These are phyloP conservation scores for Camarhynchus parvulus DNA, from an alignment of 2,113 vertebrate genomes.

Conservation along the genomic window DNA sequence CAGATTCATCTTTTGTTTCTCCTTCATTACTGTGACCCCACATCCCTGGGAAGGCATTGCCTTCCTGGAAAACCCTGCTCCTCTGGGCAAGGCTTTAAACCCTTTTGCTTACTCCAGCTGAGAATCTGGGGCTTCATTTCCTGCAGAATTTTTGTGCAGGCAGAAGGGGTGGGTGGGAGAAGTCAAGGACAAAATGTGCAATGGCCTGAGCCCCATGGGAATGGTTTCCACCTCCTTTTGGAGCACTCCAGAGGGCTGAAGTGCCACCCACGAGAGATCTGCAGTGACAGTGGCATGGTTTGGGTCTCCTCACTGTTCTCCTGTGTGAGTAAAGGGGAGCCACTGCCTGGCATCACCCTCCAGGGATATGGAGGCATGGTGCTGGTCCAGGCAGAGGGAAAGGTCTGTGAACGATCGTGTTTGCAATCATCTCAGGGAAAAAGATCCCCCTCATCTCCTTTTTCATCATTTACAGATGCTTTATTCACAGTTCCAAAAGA, in stretches of 20 bases:
- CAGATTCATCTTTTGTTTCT: neutral
- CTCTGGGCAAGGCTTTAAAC: neutral
- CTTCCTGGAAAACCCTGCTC: neutral
- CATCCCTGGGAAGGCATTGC: rapidly evolving
- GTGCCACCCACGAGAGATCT: neutral
- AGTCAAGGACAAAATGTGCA: neutral
- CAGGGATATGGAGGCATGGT: neutral
- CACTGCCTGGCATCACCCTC: neutral
- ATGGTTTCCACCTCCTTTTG: neutral
- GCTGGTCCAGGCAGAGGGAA: neutral
- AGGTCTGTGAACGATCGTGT: neutral
- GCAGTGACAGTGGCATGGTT: neutral
- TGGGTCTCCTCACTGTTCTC: neutral
- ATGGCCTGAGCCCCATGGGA: neutral
- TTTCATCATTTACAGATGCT: slow-evolving; percentile 51
- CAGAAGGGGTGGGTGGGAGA: neutral
- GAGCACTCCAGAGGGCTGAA: neutral
- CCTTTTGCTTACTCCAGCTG: neutral
- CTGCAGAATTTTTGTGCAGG: neutral
- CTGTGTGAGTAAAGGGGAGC: neutral
- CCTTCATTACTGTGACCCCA: rapidly evolving
- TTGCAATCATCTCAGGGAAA: slow-evolving; percentile 21
- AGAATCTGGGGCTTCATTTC: neutral
- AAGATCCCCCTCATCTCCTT: slow-evolving; percentile 25
- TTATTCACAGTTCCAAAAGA: slow-evolving; percentile 43